A percentile compares a stretch with the other conserved stretches of the same genome.
Conservation (phyloP, 1,140 invertebrate species). For the Colletes gigas region DNA sequence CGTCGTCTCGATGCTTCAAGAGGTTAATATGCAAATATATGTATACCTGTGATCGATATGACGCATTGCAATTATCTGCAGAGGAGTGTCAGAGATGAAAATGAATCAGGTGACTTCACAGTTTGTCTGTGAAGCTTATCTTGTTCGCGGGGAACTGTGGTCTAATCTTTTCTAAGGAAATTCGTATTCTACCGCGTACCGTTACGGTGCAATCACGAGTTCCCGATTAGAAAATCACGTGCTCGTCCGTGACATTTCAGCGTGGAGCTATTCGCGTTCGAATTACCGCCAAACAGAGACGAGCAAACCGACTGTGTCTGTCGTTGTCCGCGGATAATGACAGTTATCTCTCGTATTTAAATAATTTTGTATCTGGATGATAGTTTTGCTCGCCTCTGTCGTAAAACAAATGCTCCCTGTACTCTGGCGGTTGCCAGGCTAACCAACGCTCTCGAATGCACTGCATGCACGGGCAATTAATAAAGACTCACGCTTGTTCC, state of each 20-base stretch:
- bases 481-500: constrained; percentile 36
- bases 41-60: background rate
- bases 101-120: background rate
- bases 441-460: background rate
- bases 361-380: too few relatives aligned
- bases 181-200: accelerated
- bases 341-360: too few relatives aligned
- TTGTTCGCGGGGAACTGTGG: background rate
- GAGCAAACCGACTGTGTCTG: too few relatives aligned
- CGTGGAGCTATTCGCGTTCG: background rate
- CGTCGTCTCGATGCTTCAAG: too few relatives aligned
- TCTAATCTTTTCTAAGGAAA: background rate
- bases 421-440: background rate
- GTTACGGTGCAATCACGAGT: too few relatives aligned
- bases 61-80: constrained; percentile 2
- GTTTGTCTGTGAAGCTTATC: background rate
- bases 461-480: constrained; percentile 41
- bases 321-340: too few relatives aligned
- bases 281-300: background rate
- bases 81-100: constrained; percentile 1
- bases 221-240: background rate
- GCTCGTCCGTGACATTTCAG: background rate
- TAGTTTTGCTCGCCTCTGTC: too few relatives aligned
- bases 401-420: too few relatives aligned
- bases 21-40: background rate